These are phyloP conservation scores for Pholis gunnellus DNA, from an alignment of 2,113 vertebrate genomes.

Conservation along the genomic window DNA sequence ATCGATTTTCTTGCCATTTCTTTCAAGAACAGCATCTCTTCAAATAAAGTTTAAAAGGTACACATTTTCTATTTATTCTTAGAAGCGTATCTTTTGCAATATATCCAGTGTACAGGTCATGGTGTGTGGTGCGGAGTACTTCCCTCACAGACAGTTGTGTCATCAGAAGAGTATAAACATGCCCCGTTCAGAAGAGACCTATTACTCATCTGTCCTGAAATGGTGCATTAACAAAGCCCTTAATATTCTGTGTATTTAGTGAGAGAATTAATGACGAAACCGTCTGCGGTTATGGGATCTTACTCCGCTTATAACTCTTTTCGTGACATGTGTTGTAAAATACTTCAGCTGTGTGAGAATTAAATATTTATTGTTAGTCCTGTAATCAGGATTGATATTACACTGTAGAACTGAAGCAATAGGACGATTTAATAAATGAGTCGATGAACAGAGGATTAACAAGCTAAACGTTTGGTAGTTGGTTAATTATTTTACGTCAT, in stretches of 20 bases:
- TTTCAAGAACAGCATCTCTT: neutral
- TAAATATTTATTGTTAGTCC: neutral
- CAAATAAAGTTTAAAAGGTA: neutral
- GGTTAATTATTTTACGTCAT: neutral
- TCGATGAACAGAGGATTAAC: neutral
- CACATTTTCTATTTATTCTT: neutral
- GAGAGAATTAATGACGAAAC: conserved; percentile 17
- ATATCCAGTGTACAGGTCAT: neutral
- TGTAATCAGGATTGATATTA: neutral
- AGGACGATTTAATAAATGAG: neutral
- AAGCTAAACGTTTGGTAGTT: neutral
- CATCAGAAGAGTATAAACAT: conserved; percentile 54
- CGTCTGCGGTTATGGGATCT: conserved; percentile 38
- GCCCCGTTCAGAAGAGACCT: conserved; percentile 38
- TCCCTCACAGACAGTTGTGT: conserved; percentile 31
- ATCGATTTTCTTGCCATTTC: neutral
- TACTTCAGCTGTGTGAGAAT: neutral
- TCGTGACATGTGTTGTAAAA: neutral
- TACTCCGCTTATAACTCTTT: conserved; percentile 1
- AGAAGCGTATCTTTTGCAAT: neutral
- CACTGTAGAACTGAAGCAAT: neutral
- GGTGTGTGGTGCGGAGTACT: neutral
- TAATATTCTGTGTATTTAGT: conserved; percentile 33
- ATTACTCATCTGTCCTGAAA: conserved; percentile 50
- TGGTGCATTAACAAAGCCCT: conserved; percentile 23